Percentiles rank a stretch among this genome's conserved stretches.
phyloP scores from a whole-genome alignment of 2,797 vertebrate genomes.

The Cetoscarus ocellatus region DNA sequence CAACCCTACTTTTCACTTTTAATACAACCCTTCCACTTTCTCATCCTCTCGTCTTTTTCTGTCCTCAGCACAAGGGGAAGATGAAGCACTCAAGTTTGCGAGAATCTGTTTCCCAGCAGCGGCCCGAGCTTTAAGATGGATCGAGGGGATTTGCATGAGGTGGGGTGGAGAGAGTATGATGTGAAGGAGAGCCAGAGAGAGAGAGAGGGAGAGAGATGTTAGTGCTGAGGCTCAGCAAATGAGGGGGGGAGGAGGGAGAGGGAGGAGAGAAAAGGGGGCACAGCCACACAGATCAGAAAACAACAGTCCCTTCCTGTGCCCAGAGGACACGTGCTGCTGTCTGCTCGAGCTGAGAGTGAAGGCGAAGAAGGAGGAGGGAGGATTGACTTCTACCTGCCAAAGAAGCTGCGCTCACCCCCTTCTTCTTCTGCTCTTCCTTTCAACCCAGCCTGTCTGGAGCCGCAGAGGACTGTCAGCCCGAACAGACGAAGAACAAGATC shows the following conservation, averaged over 20 bases:
- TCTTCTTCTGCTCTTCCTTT: constrained; percentile 24
- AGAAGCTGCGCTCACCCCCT: constrained; percentile 14
- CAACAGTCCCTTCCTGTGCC: constrained; percentile 59
- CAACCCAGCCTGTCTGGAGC: constrained; percentile 54
- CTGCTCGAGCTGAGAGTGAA: constrained; percentile 28
- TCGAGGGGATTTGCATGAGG: constrained; percentile 73
- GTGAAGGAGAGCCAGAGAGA: constrained; percentile 42
- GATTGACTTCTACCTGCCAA: constrained; percentile 64
- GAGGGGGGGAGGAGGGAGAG: constrained; percentile 53
- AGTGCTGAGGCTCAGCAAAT: constrained; percentile 73
- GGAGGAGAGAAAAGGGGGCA: constrained; percentile 53
- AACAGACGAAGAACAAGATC: constrained; percentile 58
- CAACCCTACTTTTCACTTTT: constrained; percentile 69
- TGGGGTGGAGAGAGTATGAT: constrained; percentile 57
- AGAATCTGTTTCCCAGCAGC: constrained; percentile 75
- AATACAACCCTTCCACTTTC: constrained; percentile 51
- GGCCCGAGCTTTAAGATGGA: constrained; percentile 74
- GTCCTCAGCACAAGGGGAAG: constrained; percentile 60
- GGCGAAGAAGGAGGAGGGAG: constrained; percentile 18
- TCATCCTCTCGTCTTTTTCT: constrained; percentile 38
- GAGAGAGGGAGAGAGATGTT: constrained; percentile 61
- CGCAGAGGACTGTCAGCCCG: constrained; percentile 52
- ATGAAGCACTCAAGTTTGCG: constrained; percentile 77
- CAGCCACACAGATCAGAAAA: constrained; percentile 67
- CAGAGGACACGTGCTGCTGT: constrained; percentile 52